phyloP scores from a whole-genome alignment of 2,888 invertebrate species.

The Dexiosoma caninum region DNA sequence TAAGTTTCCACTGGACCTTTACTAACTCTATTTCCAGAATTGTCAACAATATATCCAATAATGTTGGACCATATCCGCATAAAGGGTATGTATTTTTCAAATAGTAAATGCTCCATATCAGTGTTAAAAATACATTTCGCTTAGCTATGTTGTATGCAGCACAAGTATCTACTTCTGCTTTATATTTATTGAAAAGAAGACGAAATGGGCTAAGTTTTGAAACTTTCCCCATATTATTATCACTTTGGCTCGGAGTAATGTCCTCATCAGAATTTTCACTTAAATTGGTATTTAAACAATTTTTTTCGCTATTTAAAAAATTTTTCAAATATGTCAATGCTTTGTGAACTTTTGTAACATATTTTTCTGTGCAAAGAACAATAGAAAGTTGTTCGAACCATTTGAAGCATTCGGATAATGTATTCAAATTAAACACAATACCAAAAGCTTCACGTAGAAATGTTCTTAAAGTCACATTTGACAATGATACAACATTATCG shows the following conservation, averaged over 20 bases:
- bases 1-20: slow-evolving; percentile 1
- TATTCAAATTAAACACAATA: neutral
- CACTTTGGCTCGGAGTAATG: too few species aligned
- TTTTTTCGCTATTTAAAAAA: neutral
- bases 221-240: neutral
- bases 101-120: neutral
- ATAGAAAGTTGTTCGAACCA: neutral
- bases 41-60: neutral
- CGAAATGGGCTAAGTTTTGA: neutral
- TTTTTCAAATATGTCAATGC: neutral
- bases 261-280: too few species aligned
- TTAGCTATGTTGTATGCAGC: neutral
- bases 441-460: neutral
- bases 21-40: neutral
- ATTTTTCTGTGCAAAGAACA: neutral
- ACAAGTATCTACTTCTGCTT: neutral
- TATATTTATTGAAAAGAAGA: neutral
- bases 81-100: neutral
- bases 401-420: neutral
- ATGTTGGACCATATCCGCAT: neutral
- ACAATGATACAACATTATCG: neutral
- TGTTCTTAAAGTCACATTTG: neutral
- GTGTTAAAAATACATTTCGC: neutral
- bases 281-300: too few species aligned
- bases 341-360: neutral